Evolutionary conservation across 2,797 vertebrate genomes (phyloP).

Genomic region (Rousettus madagascariensis): DNA sequence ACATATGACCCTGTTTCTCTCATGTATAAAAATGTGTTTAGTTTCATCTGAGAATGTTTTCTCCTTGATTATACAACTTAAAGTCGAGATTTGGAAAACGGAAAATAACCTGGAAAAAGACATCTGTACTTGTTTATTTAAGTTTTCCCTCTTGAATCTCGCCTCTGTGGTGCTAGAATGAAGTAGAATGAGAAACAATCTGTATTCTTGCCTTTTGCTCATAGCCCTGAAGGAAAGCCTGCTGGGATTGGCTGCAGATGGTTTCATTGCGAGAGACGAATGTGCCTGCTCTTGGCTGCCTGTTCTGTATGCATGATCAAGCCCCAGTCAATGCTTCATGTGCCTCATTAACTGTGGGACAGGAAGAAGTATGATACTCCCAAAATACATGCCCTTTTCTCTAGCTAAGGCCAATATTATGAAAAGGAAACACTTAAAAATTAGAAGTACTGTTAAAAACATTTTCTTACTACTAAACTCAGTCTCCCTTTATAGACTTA

Average conservation of each 20-base stretch:
- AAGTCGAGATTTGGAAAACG: conserved; percentile 49
- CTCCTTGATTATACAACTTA: conserved; percentile 45
- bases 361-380: conserved; percentile 89
- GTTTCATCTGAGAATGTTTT: conserved; percentile 46
- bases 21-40: conserved; percentile 53
- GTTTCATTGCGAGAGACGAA: conserved; percentile 82
- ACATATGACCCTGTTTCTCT: conserved; percentile 64
- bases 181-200: conserved; percentile 71
- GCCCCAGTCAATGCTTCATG: conserved; percentile 87
- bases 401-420: conserved; percentile 78
- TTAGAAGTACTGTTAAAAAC: conserved; percentile 60
- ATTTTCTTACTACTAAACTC: conserved; percentile 10
- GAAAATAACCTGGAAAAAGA: conserved; percentile 68
- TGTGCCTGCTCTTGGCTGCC: conserved; percentile 79
- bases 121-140: conserved; percentile 77
- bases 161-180: conserved; percentile 39
- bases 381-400: conserved; percentile 88
- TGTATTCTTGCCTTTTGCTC: conserved; percentile 77
- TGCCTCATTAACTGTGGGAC: conserved; percentile 90
- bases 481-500: conserved; percentile 53
- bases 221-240: conserved; percentile 78
- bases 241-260: conserved; percentile 82
- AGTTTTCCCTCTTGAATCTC: conserved; percentile 62
- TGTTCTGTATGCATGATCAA: conserved; percentile 90
- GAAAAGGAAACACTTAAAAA: conserved; percentile 78